These are phyloP conservation scores for Galendromus occidentalis DNA, from an alignment of 1,140 invertebrate species.

Conservation along the genomic window DNA sequence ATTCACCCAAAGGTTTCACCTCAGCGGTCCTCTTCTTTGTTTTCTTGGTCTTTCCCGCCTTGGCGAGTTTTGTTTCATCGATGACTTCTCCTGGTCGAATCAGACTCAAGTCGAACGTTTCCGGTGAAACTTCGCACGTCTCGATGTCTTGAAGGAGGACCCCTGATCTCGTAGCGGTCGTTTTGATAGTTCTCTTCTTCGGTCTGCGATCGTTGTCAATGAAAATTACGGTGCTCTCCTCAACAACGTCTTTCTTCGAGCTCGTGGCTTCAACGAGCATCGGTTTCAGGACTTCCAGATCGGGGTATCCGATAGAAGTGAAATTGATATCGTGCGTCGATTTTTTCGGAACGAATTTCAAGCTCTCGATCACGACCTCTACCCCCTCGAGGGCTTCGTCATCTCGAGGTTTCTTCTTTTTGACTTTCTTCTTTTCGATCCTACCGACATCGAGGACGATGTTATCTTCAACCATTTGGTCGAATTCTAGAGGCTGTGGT, in stretches of 20 bases:
- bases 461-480: not conserved
- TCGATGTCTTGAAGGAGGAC: not conserved
- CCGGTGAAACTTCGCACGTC: not conserved
- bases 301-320: slow-evolving; percentile 3
- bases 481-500: not conserved
- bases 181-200: not conserved
- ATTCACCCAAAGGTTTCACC: not conserved
- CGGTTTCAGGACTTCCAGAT: not conserved
- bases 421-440: not conserved
- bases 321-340: not conserved
- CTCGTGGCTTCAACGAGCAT: not conserved
- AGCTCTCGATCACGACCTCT: not conserved
- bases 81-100: not conserved
- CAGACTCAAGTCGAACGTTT: not conserved
- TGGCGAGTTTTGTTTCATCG: not conserved
- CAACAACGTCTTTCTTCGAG: not conserved
- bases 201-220: not conserved
- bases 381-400: not conserved
- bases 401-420: too few species aligned
- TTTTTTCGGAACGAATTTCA: not conserved
- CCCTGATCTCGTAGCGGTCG: not conserved
- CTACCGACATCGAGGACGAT: not conserved
- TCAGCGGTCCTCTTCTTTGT: not conserved
- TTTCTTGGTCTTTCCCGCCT: not conserved
- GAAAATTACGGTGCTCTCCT: not conserved